Percentiles rank a stretch among this genome's conserved stretches.
Conservation (phyloP, 1,140 invertebrate genomes). For the Wiebesia pumilae region DNA sequence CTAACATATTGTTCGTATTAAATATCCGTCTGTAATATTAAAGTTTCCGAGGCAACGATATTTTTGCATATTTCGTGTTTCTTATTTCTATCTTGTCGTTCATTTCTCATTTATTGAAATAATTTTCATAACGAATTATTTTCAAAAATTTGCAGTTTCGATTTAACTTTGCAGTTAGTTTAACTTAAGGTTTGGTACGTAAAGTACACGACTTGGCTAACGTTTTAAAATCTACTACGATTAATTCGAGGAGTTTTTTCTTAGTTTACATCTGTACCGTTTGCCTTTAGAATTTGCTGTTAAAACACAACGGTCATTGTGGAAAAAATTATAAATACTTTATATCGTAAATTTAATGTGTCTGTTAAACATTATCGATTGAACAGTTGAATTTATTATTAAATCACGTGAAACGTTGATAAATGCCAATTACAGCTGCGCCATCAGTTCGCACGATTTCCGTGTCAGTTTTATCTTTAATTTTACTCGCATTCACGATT, state of each 20-base stretch:
- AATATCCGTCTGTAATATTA: not conserved
- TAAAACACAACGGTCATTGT: too few species aligned
- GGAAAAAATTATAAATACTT: too few species aligned
- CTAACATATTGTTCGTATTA: not conserved
- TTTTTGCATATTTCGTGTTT: not conserved
- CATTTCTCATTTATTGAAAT: not conserved
- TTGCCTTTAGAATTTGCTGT: too few species aligned
- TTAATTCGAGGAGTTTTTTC: too few species aligned
- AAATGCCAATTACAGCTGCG: not conserved
- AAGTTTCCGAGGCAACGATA: not conserved
- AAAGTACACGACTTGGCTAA: too few species aligned
- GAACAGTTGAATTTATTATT: not conserved
- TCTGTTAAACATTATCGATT: not conserved
- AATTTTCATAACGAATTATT: not conserved
- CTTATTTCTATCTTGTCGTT: too few species aligned
- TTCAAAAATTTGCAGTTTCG: not conserved
- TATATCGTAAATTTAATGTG: not conserved
- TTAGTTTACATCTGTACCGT: too few species aligned
- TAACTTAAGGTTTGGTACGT: too few species aligned
- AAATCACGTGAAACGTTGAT: not conserved
- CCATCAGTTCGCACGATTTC: constrained; percentile 9
- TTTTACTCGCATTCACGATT: constrained; percentile 8
- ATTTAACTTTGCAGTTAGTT: too few species aligned
- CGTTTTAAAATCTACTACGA: too few species aligned
- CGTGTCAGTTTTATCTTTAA: constrained; percentile 8